Base-by-base conservation (phyloP, 1,140 invertebrate genomes). In the Drosophila oshimai region DNA sequence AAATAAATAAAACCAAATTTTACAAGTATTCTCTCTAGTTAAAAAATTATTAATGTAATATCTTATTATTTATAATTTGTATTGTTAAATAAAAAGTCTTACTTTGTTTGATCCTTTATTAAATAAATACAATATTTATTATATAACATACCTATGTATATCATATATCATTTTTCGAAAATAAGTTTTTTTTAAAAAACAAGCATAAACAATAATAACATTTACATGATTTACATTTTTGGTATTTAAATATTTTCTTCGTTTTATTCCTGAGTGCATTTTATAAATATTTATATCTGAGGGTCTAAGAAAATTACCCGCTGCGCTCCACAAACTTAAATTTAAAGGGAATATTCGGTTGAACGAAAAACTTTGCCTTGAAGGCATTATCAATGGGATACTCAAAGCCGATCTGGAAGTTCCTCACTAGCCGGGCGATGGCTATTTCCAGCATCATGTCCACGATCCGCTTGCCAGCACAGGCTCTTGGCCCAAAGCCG, bases 361-460 rank as follows among this genome's bases (percentile, higher is more conserved):
- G 64, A 12, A 89, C 87, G 42, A 91, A 81, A 68, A 91, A 71
- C 12, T 74, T 36, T 0, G 55, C 9, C 44, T 74, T 80, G 33
- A 90, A 90, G 0, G 81, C 72, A 24, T 90, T 69, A 13, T 89
- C 79, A 1, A 86, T 74, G 15, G 90, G 65, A 65, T 91, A 81
- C 15, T 92, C 87, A 91, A 93, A 94, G 24, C 92, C 92, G 2
- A 94, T 76, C 17, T 92, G 65, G 67, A 93, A 94, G 64, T 93
- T 92, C 37, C 93, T 90, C 28, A 94, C 90, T 20, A 95, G 88
- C 77, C 93, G 92, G n/a, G 93, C 89, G 4, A 95, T 57, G 29
- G 94, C 92, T 17, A 95, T 91, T 80, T 95, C 93, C 45, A 96
- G 81, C 86, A 95, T 94, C 75, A 95, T 92, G 33, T 86, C 94